A percentile compares a stretch with the other conserved stretches of the same genome.
Evolutionary conservation across 2,113 vertebrate species (phyloP).

Genomic region (Platysteira castanea): DNA sequence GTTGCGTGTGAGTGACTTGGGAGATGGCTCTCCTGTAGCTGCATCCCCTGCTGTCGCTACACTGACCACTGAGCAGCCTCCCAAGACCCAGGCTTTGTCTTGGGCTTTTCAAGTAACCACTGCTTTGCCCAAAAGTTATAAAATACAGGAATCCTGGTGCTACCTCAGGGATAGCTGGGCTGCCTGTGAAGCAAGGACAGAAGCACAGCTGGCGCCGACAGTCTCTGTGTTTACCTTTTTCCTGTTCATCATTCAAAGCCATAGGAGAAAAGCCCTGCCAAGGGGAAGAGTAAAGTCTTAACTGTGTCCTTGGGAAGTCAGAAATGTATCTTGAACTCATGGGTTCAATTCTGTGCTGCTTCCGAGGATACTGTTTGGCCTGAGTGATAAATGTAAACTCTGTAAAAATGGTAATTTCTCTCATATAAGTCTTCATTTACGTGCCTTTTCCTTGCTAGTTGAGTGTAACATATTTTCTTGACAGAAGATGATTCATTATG

Average conservation of each 20-base stretch:
- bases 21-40: not conserved
- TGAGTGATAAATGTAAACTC: not conserved
- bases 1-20: not conserved
- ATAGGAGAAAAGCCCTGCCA: not conserved
- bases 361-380: not conserved
- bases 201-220: not conserved
- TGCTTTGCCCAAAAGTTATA: not conserved
- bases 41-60: not conserved
- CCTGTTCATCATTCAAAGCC: not conserved
- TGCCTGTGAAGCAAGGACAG: not conserved
- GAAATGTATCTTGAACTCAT: not conserved
- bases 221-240: not conserved
- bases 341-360: not conserved
- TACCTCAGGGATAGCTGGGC: not conserved
- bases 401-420: not conserved
- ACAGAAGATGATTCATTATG: not conserved
- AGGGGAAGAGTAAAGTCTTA: not conserved
- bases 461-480: not conserved
- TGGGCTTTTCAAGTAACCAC: not conserved
- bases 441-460: not conserved
- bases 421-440: not conserved
- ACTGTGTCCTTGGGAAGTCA: not conserved
- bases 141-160: not conserved
- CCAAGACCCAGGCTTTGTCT: not conserved
- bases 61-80: not conserved